Evolutionary conservation across 2,113 vertebrate genomes (phyloP).

Genomic region (Indri indri): DNA sequence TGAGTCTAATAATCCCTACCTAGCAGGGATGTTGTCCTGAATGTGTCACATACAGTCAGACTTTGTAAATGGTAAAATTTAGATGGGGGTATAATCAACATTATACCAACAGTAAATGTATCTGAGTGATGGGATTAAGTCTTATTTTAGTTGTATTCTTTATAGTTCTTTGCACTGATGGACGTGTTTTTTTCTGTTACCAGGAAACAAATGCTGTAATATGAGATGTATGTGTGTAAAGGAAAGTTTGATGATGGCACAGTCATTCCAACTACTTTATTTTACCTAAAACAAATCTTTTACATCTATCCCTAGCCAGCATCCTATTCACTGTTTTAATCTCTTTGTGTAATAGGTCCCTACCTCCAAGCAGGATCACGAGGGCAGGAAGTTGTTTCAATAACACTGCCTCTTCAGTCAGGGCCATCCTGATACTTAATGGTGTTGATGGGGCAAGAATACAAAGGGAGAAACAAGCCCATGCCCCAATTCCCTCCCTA

Average conservation of each 20-base stretch:
- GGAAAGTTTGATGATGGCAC: not conserved
- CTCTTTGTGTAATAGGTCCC: rapidly evolving
- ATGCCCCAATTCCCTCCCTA: too few relatives aligned
- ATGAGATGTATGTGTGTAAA: not conserved
- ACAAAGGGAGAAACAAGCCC: not conserved
- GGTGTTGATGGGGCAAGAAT: not conserved
- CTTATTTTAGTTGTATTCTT: not conserved
- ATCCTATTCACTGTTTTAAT: rapidly evolving
- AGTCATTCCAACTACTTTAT: not conserved
- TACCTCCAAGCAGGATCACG: rapidly evolving
- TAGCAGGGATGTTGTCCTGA: rapidly evolving
- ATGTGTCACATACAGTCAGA: rapidly evolving
- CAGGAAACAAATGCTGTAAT: not conserved
- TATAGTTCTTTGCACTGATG: not conserved
- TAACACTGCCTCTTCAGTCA: too few relatives aligned
- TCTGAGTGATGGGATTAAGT: not conserved
- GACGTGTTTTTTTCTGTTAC: not conserved
- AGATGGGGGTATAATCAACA: too few relatives aligned
- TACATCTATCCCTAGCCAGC: rapidly evolving
- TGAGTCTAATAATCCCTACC: not conserved
- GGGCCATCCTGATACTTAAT: not conserved
- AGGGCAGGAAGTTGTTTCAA: not conserved
- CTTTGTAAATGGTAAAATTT: not conserved
- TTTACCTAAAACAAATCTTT: not conserved
- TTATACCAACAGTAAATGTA: rapidly evolving